These are phyloP conservation scores for Silurus aristotelis DNA, from an alignment of 2,797 vertebrate species.

Conservation along the genomic window DNA sequence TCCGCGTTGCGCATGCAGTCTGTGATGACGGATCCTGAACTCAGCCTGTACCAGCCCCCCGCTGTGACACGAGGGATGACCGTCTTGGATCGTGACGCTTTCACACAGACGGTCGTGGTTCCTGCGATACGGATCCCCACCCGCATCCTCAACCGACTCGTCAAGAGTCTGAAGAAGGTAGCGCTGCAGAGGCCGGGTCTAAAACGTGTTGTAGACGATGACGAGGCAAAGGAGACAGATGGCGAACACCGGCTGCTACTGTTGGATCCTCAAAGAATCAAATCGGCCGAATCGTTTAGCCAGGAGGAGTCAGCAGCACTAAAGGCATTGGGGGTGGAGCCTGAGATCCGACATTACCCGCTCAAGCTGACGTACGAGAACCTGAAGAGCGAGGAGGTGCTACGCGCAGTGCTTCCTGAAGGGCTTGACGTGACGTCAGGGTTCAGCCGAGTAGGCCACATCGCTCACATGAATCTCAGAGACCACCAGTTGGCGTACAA, in stretches of 20 bases:
- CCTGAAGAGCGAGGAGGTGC: constrained; percentile 90
- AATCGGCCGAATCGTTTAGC: constrained; percentile 72
- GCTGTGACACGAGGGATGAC: constrained; percentile 88
- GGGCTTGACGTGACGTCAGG: constrained; percentile 89
- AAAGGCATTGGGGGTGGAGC: constrained; percentile 70
- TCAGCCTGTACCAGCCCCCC: constrained; percentile 75
- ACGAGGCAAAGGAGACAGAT: constrained; percentile 60
- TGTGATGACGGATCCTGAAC: constrained; percentile 64
- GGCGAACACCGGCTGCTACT: constrained; percentile 77
- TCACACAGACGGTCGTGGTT: constrained; percentile 81
- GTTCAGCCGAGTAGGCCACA: constrained; percentile 95
- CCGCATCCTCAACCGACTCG: constrained; percentile 73
- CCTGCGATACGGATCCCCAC: constrained; percentile 86
- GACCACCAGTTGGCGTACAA: constrained; percentile 92
- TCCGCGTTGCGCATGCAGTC: constrained; percentile 45
- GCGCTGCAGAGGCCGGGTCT: constrained; percentile 83
- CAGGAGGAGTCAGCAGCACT: constrained; percentile 76
- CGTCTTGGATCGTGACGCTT: constrained; percentile 82
- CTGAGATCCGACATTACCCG: constrained; percentile 75
- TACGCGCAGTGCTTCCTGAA: constrained; percentile 88
- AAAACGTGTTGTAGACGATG: constrained; percentile 82
- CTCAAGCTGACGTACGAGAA: constrained; percentile 87
- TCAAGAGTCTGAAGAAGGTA: constrained; percentile 80
- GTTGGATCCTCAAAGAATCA: constrained; percentile 82
- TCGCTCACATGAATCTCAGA: constrained; percentile 92